Percentiles rank a stretch among this genome's conserved stretches.
phyloP scores from a whole-genome alignment of 2,797 vertebrate species.

The Semotilus atromaculatus region DNA sequence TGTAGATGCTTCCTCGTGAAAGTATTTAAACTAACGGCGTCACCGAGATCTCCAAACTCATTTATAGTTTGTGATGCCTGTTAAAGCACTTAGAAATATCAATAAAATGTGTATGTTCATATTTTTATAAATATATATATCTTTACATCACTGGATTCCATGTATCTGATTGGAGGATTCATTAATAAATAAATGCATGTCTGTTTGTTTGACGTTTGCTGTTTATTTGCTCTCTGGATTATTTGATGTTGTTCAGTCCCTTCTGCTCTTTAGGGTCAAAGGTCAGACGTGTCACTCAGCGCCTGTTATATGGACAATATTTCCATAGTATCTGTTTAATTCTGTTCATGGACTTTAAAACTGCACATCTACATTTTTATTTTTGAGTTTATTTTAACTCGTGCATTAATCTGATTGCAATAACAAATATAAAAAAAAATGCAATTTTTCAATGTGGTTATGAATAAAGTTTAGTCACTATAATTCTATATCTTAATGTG shows the following conservation, averaged over 20 bases:
- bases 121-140: constrained; percentile 36
- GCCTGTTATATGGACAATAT: constrained; percentile 65
- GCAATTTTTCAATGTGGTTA: background rate
- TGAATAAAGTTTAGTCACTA: background rate
- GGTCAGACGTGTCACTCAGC: constrained; percentile 53
- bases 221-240: constrained; percentile 59
- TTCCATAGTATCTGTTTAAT: constrained; percentile 61
- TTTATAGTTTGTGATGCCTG: constrained; percentile 41
- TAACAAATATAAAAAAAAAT: background rate
- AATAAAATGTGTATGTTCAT: constrained; percentile 49
- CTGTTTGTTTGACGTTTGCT: constrained; percentile 55
- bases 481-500: background rate
- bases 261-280: constrained; percentile 50
- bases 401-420: background rate
- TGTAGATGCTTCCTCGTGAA: constrained; percentile 38
- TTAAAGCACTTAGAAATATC: constrained; percentile 47
- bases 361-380: background rate
- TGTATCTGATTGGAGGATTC: constrained; percentile 29
- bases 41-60: background rate
- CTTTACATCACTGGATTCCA: background rate
- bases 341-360: constrained; percentile 65
- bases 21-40: constrained; percentile 23
- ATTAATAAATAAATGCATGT: constrained; percentile 63
- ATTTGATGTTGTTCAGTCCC: constrained; percentile 49
- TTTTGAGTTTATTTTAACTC: background rate